Evolutionary conservation across 2,888 invertebrate species (phyloP), one percentile per base, ranked within the genome.

Genomic region (Leucophora obtusa): DNA sequence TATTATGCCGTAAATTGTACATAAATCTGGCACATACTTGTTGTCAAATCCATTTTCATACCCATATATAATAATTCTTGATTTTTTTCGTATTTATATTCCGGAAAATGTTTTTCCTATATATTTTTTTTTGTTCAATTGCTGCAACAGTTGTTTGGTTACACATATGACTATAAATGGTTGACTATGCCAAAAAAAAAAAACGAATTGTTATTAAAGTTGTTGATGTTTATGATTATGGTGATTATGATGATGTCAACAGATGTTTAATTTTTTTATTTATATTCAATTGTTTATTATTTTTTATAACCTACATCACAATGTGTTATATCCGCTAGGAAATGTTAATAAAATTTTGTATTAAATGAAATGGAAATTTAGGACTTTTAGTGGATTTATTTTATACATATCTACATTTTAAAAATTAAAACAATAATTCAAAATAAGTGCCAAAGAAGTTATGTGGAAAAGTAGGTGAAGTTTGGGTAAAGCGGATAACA

Each of bases 1-100:
- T 65, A 56, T 62, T 66, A 53, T 68, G 53, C 47, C 50, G 50
- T 69, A 72, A 80, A 69, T 76, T 76, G 69, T 65, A 51, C 18
- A 69, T 65, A 73, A 73, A 76, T 73, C 50, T 77, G 72, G 18
- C 63, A 73, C 65, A 73, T 60, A 60, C 68, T 66, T 72, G 43
- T 58, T 76, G 69, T 73, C 50, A 60, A 50, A 72, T 14, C 65
- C 18, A 58, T 43, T 60, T n/a, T 38, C 10, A 53, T 10, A 50
- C 51, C 43, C 28, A n/a, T 17, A 18, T 17, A 33, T 21, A 69
- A n/a, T 33, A 3, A 35, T 38, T 24, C 35, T 10, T 47, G 7
- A 43, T 62, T 56, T 53, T 21, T n/a, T 50, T 50, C 5, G 3
- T 28, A 28, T 7, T 28, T 28, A 7, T 28, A 28, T 28, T 21